Base-by-base conservation (phyloP, 2,113 vertebrate species). In the Notarius lentiginosus region DNA sequence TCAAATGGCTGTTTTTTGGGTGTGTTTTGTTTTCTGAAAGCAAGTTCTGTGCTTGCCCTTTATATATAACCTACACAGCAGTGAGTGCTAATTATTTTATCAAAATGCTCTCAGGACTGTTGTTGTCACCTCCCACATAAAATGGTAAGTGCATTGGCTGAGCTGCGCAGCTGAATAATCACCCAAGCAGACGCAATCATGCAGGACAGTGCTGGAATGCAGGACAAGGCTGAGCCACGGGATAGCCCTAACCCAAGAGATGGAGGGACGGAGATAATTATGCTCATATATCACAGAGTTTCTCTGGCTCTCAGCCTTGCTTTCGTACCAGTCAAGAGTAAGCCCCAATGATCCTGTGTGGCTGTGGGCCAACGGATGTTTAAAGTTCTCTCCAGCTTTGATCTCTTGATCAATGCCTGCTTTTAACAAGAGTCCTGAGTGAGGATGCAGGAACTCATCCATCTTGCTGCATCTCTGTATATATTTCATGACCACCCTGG, bases 361-460 rank as follows among this genome's bases (percentile, higher is more conserved):
- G 88, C 92, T 88, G 27, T 30, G 84, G 91, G 89, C 90, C 90
- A 70, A 49, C 85, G 89, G 91, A 88, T 94, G 93, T 93, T 95
- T 93, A 94, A 95, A 93, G 93, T 94, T 94, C 93, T 90, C 84
- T 84, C 90, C 84, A 58, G 88, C 92, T 94, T 90, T 93, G 93
- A 93, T 93, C 93, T 94, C 91, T 94, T 92, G 86, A 93, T 94
- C 93, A 93, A 87, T 90, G 30, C 76, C 90, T 90, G 89, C 89
- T 87, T 85, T 90, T 85, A 85, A 84, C 86, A 89, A 86, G 86
- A 56, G 70, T 88, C 91, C 92, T 90, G 90, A 91, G 92, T 86
- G 87, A 90, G 86, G 89, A 91, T 88, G 86, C 24, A 10, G 61
- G 72, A 82, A 86, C 85, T 79, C 89, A 92, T 94, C 91, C 88